Evolutionary conservation across 2,888 invertebrate genomes (phyloP), one percentile per base, ranked within the genome.

Genomic region (Chloroclysta siterata): DNA sequence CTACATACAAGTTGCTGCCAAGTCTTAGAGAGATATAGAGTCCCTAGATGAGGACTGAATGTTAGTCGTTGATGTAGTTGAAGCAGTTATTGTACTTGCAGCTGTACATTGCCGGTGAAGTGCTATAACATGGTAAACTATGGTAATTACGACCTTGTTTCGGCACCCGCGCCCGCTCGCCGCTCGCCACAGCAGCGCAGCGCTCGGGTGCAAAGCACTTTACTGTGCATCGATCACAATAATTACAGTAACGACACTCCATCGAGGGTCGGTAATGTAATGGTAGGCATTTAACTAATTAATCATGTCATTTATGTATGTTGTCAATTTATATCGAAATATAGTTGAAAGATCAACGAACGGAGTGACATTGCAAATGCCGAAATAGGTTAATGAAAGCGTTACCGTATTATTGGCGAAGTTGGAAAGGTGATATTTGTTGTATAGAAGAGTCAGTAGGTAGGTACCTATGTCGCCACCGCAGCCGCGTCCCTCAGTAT

Each of bases 141-240:
- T 63, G 66, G 14, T 61, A 55, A 61, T 61, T 15, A 5, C 48
- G 66, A 67, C 66, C 58, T 42, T 33, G 57, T 58, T 66, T 41
- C n/a, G 28, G 46, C 46, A 47, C 15, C 22, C 33, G 28, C 60
- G 14, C 54, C 39, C 42, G n/a, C n/a, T n/a, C n/a, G n/a, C n/a
- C n/a, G n/a, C n/a, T n/a, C n/a, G n/a, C n/a, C n/a, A 39, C 14
- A 36, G 44, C 44, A 15, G 7, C 33, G 33, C 36, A 39, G 8
- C 36, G 36, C 11, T 33, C 33, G 33, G 33, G 7, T 15, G 2
- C 22, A 22, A 44, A 44, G 44, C 8, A 44, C 14, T 14, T 15
- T 8, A 7, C 15, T 3, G 44, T 44, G 6, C 15, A 15, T 15
- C 8, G 15, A 15, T 15, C 10, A 22, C 22, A 15, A 42, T 42